phyloP scores from a whole-genome alignment of 2,113 vertebrate species.

The Pholis gunnellus region DNA sequence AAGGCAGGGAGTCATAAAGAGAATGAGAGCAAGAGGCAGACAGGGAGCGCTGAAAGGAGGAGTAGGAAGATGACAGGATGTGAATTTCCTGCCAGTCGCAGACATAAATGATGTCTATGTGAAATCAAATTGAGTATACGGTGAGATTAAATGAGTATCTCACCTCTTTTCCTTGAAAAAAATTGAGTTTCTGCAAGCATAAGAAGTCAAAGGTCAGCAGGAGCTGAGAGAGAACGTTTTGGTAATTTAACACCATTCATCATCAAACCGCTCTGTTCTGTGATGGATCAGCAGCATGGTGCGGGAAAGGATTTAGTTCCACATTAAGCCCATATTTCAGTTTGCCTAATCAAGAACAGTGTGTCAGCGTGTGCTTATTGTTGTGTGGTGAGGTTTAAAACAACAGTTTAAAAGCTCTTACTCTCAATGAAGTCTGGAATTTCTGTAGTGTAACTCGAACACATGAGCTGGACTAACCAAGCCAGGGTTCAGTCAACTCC shows the following conservation, averaged over 20 bases:
- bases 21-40: constrained; percentile 29
- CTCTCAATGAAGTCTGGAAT: neutral
- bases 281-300: neutral
- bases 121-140: constrained; percentile 7
- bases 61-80: constrained; percentile 32
- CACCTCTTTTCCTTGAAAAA: neutral
- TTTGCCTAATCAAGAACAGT: neutral
- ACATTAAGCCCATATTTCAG: neutral
- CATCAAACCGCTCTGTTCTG: neutral
- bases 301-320: neutral
- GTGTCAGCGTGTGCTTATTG: neutral
- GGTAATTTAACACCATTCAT: neutral
- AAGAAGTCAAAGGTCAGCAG: neutral
- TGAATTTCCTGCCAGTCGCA: constrained; percentile 22
- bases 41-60: constrained; percentile 11
- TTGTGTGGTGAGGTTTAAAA: neutral
- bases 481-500: too few relatives aligned
- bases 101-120: constrained; percentile 45
- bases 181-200: neutral
- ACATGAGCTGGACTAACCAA: too few relatives aligned
- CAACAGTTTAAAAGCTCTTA: neutral
- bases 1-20: constrained; percentile 20
- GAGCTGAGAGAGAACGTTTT: neutral
- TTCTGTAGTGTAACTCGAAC: neutral
- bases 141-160: constrained; percentile 18